Conservation (phyloP, 2,797 vertebrate genomes). For the Stomatorhinus walkeri region DNA sequence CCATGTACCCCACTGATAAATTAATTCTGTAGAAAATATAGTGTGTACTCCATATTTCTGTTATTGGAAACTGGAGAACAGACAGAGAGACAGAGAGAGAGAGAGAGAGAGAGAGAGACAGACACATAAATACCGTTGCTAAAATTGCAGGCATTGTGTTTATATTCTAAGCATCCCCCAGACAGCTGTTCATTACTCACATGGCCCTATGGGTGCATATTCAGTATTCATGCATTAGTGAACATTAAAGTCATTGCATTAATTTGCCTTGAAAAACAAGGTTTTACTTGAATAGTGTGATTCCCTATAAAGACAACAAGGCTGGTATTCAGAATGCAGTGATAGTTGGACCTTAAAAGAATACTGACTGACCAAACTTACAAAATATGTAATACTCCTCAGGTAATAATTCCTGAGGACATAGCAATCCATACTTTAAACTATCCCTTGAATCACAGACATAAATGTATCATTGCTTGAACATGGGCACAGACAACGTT, state of each 20-base stretch:
- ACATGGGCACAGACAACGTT: neutral
- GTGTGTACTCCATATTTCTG: neutral
- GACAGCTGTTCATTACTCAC: conserved; percentile 23
- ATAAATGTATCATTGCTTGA: neutral
- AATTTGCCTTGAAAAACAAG: conserved; percentile 26
- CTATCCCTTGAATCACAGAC: neutral
- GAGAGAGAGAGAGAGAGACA: neutral
- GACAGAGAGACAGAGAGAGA: neutral
- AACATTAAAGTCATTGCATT: conserved; percentile 35
- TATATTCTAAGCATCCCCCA: conserved; percentile 38
- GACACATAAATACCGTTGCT: neutral
- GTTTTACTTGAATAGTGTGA: neutral
- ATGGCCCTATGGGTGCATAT: conserved; percentile 39
- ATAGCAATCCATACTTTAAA: neutral
- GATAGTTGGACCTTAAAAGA: neutral
- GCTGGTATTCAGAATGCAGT: neutral
- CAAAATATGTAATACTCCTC: neutral
- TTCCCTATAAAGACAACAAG: neutral
- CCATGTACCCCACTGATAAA: neutral
- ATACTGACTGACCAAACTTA: neutral
- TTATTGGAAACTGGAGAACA: neutral
- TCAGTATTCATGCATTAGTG: conserved; percentile 40
- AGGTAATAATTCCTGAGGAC: neutral
- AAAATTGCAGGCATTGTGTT: conserved; percentile 33
- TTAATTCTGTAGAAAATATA: neutral